Conservation (phyloP, 2,113 vertebrate genomes). For the Brachyistius frenatus region DNA sequence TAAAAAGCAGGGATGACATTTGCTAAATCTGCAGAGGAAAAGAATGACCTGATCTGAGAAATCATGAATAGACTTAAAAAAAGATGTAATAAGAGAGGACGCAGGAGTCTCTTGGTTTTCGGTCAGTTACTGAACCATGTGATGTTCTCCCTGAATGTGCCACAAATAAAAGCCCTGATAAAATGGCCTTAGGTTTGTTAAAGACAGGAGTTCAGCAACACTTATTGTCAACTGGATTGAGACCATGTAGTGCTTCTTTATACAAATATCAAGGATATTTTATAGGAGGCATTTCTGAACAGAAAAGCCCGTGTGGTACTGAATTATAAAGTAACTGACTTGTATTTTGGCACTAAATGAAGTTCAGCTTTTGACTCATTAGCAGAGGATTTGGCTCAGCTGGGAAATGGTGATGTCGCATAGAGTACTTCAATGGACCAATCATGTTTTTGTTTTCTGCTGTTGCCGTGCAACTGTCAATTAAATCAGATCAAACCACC, state of each 20-base stretch:
- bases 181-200: background rate
- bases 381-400: background rate
- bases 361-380: background rate
- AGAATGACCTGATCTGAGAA: background rate
- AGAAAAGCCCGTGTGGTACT: no score
- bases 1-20: no score
- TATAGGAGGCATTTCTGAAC: background rate
- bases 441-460: background rate
- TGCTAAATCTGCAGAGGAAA: background rate
- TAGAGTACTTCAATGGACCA: background rate
- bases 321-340: background rate
- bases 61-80: background rate
- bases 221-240: background rate
- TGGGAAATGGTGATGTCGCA: background rate
- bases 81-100: background rate
- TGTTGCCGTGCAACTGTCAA: background rate
- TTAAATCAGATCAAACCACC: background rate
- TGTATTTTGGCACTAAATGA: background rate
- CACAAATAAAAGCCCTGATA: background rate
- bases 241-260: background rate
- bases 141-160: constrained; percentile 3
- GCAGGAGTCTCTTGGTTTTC: background rate
- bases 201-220: background rate
- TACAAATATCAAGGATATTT: background rate
- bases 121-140: background rate